Base-by-base conservation (phyloP, 1,140 invertebrate species). In the Zaprionus ornatus region DNA sequence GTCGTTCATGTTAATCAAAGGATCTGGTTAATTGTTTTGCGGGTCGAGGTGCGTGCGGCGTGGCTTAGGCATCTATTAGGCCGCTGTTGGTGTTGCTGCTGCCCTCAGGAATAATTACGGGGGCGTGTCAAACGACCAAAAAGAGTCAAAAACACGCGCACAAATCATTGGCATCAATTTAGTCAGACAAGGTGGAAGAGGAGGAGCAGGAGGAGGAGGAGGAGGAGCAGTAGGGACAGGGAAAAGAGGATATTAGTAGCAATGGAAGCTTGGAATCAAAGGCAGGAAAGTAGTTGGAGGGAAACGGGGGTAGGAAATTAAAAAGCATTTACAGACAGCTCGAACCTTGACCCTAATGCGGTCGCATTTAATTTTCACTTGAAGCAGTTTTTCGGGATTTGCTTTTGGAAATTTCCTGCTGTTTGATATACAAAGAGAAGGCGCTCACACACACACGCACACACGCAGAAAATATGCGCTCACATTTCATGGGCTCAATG, bases 1-100 rank as follows among this genome's bases (percentile, higher is more conserved):
- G 56, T 69, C 73, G 79, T 72, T 86, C 70, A 79, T 82, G 82
- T 74, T 79, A 82, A 81, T 86, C 79, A 85, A 86, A 70, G 78
- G 67, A 67, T 59, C 62, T 72, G 59, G 78, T 72, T 77, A 81
- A 80, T 80, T 81, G 79, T 82, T 70, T 74, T 50, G 21, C 19
- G 45, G 21, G 21, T 45, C 10, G 45, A 21, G 19, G 19, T 50
- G 45, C 17, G 45, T 21, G 45, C 45, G 45, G 45, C 12, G 4
- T 19, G 45, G 9, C 21, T n/a, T 37, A 21, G 27, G 15, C 63
- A 17, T 25, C 45, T 10, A 15, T 17, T 21, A 60, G 17, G 27
- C 4, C 40, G 15, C n/a, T 17, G 40, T n/a, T n/a, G n/a, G 2
- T 42, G n/a, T n/a, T 6, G 35, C 10, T 17, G n/a, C 40, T 13